These are phyloP conservation scores for Odocoileus virginianus DNA, from an alignment of 2,113 vertebrate genomes.

Conservation along the genomic window DNA sequence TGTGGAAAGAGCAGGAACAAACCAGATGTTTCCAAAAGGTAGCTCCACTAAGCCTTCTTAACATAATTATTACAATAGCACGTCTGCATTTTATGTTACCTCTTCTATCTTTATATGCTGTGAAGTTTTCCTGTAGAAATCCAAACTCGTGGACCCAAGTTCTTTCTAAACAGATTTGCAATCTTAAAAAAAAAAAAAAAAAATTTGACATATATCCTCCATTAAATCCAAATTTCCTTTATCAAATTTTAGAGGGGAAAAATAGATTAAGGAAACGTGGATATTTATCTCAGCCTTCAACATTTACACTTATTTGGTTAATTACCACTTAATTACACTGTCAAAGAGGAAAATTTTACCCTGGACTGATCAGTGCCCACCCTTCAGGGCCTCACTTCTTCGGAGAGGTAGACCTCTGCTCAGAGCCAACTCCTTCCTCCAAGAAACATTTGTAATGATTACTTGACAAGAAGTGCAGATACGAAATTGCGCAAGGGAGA, in stretches of 20 bases:
- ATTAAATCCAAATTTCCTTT: slow-evolving; percentile 86
- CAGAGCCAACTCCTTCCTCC: slow-evolving; percentile 62
- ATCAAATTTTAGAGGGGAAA: slow-evolving; percentile 79
- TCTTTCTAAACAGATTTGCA: slow-evolving; percentile 80
- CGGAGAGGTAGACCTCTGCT: slow-evolving; percentile 42
- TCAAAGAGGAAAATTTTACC: slow-evolving; percentile 75
- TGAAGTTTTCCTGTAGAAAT: slow-evolving; percentile 77
- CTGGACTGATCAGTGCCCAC: slow-evolving; percentile 65
- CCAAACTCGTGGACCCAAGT: slow-evolving; percentile 65
- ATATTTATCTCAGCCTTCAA: slow-evolving; percentile 85
- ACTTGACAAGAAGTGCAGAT: slow-evolving; percentile 63
- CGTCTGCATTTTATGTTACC: slow-evolving; percentile 64
- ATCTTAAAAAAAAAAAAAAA: slow-evolving; percentile 54
- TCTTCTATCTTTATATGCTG: slow-evolving; percentile 75
- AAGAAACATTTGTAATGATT: slow-evolving; percentile 70
- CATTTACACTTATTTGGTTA: slow-evolving; percentile 85
- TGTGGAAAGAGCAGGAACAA: slow-evolving; percentile 82
- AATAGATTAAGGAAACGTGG: slow-evolving; percentile 82
- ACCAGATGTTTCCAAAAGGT: slow-evolving; percentile 86
- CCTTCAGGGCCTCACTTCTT: slow-evolving; percentile 66
- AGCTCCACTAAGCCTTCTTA: slow-evolving; percentile 78
- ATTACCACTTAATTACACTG: slow-evolving; percentile 87
- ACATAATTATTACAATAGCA: slow-evolving; percentile 78
- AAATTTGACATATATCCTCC: slow-evolving; percentile 76
- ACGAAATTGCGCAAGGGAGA: slow-evolving; percentile 50